Evolutionary conservation across 1,140 invertebrate genomes (phyloP).

Genomic region (Eriosoma lanigerum): DNA sequence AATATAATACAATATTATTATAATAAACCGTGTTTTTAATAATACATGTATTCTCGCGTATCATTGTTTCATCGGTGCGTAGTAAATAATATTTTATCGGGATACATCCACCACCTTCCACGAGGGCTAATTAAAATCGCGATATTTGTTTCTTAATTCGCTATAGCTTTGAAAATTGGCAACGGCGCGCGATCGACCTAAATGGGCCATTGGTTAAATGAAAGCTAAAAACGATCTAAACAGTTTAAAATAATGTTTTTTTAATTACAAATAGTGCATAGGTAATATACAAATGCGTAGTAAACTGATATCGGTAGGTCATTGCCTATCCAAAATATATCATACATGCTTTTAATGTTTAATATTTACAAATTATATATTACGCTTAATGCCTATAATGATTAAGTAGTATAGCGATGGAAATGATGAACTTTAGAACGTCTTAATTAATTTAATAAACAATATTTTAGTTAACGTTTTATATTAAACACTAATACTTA

Average conservation of each 20-base stretch:
- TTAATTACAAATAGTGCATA: too few species aligned
- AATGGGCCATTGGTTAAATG: constrained; percentile 24
- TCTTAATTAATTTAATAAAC: background rate
- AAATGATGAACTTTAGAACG: background rate
- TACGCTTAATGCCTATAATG: background rate
- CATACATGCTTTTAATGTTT: too few species aligned
- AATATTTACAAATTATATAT: too few species aligned
- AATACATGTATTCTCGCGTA: constrained; percentile 11
- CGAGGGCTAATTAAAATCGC: background rate
- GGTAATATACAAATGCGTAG: too few species aligned
- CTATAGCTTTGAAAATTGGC: background rate
- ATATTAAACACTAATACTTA: too few species aligned
- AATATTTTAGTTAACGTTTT: too few species aligned
- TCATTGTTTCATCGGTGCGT: background rate
- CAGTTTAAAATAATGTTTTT: too few species aligned
- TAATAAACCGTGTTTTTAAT: too few species aligned
- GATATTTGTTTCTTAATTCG: background rate
- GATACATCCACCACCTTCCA: too few species aligned
- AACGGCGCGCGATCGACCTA: background rate
- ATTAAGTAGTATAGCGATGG: too few species aligned
- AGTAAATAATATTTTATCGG: background rate
- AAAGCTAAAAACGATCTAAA: background rate
- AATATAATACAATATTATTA: background rate
- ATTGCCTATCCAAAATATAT: too few species aligned
- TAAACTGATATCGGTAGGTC: too few species aligned